Conservation (phyloP, 2,113 vertebrate species). For the Loxodonta africana region DNA sequence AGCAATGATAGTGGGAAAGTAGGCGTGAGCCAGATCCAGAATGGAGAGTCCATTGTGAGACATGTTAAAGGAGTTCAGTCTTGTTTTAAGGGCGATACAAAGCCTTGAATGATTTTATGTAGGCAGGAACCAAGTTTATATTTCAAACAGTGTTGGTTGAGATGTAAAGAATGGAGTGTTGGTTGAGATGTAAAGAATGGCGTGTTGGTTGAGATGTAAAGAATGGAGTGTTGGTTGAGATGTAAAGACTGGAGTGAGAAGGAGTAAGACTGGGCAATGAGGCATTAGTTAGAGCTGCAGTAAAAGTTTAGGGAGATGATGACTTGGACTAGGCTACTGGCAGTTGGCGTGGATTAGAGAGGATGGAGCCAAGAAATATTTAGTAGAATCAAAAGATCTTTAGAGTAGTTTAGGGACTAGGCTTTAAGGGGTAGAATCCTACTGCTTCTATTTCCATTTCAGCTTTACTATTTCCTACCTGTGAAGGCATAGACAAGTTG, state of each 20-base stretch:
- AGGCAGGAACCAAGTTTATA: too few species aligned
- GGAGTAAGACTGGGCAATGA: background rate
- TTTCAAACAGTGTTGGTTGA: too few species aligned
- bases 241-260: background rate
- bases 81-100: too few species aligned
- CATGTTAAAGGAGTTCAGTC: too few species aligned
- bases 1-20: background rate
- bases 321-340: background rate
- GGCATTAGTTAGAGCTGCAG: background rate
- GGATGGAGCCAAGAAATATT: background rate
- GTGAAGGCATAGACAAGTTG: too few species aligned
- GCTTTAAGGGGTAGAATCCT: background rate
- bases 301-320: background rate
- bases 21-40: background rate
- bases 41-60: background rate
- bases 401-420: background rate
- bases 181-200: too few species aligned
- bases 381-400: background rate
- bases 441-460: background rate
- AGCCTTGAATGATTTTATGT: too few species aligned
- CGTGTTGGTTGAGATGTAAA: too few species aligned
- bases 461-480: background rate
- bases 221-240: background rate
- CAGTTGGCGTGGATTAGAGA: background rate
- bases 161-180: too few species aligned